Evolutionary conservation across 2,888 invertebrate genomes (phyloP).

Genomic region (Strigamia maritima): DNA sequence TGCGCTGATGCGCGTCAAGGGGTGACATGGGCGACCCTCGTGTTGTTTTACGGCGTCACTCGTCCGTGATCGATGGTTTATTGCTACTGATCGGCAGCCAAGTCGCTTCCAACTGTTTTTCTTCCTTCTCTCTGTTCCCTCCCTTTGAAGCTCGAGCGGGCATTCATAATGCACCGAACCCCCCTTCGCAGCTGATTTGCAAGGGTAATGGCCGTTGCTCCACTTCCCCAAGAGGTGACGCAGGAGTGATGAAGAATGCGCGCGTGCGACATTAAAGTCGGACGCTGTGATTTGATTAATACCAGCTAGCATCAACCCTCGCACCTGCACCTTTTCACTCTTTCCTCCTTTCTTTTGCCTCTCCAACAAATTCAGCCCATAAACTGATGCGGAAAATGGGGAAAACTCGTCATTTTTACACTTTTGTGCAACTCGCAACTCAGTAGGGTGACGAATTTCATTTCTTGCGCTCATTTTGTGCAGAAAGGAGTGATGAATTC

Average conservation of each 20-base stretch:
- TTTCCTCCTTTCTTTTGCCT: neutral
- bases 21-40: neutral
- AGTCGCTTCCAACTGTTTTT: neutral
- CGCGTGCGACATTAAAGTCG: neutral
- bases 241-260: neutral
- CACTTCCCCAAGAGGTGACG: neutral
- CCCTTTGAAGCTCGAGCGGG: neutral
- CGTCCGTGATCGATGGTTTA: conserved; percentile 34
- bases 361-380: too few relatives aligned
- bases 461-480: neutral
- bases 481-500: neutral
- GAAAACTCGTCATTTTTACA: too few relatives aligned
- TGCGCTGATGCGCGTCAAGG: neutral
- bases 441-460: neutral
- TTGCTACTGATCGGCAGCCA: conserved; percentile 28
- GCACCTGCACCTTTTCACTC: neutral
- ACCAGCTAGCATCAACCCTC: too few relatives aligned
- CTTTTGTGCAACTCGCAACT: too few relatives aligned
- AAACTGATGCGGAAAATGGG: too few relatives aligned
- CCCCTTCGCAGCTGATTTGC: neutral
- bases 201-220: conserved; percentile 5
- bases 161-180: conserved; percentile 8
- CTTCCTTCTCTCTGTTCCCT: neutral
- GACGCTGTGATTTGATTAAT: conserved; percentile 9
- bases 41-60: conserved; percentile 33